phyloP scores from a whole-genome alignment of 2,888 invertebrate species.

The Ariolimax columbianus region DNA sequence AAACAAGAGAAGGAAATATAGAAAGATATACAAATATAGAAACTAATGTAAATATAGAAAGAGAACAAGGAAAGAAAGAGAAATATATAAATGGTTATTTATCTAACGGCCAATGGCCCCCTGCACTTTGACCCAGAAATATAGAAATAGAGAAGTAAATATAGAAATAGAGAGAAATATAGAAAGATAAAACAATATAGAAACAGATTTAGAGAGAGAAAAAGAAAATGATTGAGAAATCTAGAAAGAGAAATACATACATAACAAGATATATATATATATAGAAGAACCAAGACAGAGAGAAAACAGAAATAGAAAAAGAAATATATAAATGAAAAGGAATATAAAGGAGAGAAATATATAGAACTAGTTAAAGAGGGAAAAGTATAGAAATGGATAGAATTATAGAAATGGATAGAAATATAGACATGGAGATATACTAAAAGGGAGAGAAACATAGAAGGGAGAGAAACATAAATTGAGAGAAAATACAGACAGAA shows the following conservation, averaged over 20 bases:
- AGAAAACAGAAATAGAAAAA: constrained; percentile 19
- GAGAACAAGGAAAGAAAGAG: not conserved
- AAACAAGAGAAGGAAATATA: not conserved
- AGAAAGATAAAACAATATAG: no score
- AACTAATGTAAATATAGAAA: not conserved
- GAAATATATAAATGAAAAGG: constrained; percentile 8
- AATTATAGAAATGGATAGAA: not conserved
- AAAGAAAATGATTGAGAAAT: no score
- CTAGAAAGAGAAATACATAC: no score
- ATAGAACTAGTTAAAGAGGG: not conserved
- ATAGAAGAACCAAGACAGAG: no score
- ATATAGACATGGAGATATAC: not conserved
- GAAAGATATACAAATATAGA: no score
- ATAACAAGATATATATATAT: no score
- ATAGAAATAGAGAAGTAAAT: no score
- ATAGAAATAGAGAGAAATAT: no score
- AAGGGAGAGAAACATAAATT: not conserved
- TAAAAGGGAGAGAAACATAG: not conserved
- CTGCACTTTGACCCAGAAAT: no score
- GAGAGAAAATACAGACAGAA: not conserved
- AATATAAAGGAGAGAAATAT: not conserved
- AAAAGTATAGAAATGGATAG: constrained; percentile 7
- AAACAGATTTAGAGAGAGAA: no score
- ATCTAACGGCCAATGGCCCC: no score
- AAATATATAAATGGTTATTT: no score